Evolutionary conservation across 2,888 invertebrate genomes (phyloP), one percentile per base, ranked within the genome.

Genomic region (Tetrapedia diversipes): DNA sequence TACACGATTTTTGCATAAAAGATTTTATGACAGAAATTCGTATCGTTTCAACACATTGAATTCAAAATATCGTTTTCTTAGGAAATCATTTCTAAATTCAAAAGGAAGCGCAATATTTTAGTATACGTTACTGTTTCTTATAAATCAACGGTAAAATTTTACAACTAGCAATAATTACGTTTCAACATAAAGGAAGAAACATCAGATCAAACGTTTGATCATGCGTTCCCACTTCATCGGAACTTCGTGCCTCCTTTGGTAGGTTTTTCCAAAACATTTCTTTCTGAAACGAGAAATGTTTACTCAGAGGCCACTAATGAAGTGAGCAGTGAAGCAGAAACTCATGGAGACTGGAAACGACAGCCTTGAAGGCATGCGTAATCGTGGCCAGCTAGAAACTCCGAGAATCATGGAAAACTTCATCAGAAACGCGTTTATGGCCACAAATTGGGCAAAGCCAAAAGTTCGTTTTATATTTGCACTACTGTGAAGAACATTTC

Each of bases 301-400:
- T 14, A 16, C 22, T 54, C 19, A 1, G 10, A 4, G 45, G 60
- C 29, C 22, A 47, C 24, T 47, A 47, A 61, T 61, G 60, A 61
- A 47, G 24, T 47, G 24, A n/a, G 11, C 39, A 3, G 27, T 11
- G 57, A 57, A 16, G 57, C 27, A 11, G n/a, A 61, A 61, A 34
- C 60, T 61, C 32, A 19, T 10, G 19, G 10, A 24, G 22, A 32
- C 19, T 45, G 43, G 32, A 32, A 60, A 29, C 32, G 59, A 22
- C 32, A 43, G 43, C 16, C 43, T 10, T 14, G 43, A 43, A 43
- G 43, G 43, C 29, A 19, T 54, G 34, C 34, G 34, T 54, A 54
- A 54, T 54, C 34, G 37, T 37, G 37, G 19, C 14, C 54, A 14
- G 34, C 22, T 22, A n/a, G 10, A 6, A 11, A 32, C 32, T 53